phyloP scores from a whole-genome alignment of 2,113 vertebrate species.

The Antigone vipio region DNA sequence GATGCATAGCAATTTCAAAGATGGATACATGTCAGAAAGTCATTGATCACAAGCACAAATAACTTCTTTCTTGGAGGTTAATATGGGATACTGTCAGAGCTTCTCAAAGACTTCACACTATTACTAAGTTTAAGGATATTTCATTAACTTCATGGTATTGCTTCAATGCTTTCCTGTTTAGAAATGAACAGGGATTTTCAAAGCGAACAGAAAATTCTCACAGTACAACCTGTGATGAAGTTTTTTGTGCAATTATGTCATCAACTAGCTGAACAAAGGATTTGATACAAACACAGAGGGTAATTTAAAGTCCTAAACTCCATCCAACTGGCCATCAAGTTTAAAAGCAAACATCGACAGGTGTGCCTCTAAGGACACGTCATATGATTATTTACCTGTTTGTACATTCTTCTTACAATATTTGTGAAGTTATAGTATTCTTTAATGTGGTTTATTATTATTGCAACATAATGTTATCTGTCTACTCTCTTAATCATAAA shows the following conservation, averaged over 20 bases:
- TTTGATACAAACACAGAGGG: background rate
- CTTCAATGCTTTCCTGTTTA: background rate
- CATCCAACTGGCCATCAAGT: background rate
- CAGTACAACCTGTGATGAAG: background rate
- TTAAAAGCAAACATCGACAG: background rate
- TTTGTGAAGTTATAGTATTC: background rate
- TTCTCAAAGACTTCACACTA: background rate
- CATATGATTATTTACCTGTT: background rate
- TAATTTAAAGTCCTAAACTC: background rate
- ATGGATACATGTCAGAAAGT: background rate
- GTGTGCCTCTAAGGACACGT: background rate
- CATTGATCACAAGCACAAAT: background rate
- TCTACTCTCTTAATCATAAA: slow-evolving; percentile 39
- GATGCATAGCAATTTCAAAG: background rate
- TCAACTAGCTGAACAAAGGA: background rate
- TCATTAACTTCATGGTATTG: background rate
- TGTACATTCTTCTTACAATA: background rate
- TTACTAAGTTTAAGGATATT: background rate
- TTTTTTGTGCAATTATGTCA: background rate
- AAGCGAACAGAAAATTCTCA: background rate
- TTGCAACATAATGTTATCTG: slow-evolving; percentile 9
- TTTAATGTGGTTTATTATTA: background rate
- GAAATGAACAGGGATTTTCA: background rate
- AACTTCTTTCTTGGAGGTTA: background rate
- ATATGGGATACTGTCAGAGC: background rate